Evolutionary conservation across 2,797 vertebrate genomes (phyloP).

Genomic region (Microchirus variegatus): DNA sequence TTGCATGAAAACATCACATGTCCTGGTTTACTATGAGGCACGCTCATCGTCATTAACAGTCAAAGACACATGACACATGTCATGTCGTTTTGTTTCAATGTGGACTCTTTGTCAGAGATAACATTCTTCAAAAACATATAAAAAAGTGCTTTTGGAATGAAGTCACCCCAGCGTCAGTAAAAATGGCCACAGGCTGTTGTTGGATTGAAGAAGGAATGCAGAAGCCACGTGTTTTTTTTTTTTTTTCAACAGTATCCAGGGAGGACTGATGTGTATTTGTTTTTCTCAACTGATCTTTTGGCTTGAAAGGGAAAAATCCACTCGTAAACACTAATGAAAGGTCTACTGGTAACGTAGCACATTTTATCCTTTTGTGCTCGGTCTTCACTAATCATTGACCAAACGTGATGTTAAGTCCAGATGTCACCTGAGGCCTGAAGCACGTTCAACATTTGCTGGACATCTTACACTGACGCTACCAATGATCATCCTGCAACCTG

Average conservation of each 20-base stretch:
- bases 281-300: not conserved
- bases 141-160: no score
- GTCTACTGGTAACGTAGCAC: no score
- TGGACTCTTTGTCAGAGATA: no score
- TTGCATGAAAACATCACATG: constrained; percentile 2
- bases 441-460: not conserved
- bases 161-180: no score
- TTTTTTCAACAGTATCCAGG: not conserved
- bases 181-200: no score
- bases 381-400: not conserved
- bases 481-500: not conserved
- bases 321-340: not conserved
- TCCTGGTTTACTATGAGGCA: constrained; percentile 5
- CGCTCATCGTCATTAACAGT: constrained; percentile 9
- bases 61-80: not conserved
- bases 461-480: not conserved
- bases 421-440: not conserved
- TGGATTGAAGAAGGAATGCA: no score
- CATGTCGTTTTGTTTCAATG: no score
- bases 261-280: not conserved
- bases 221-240: not conserved
- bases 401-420: not conserved
- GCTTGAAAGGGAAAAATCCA: constrained; percentile 4
- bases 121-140: no score
- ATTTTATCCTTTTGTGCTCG: not conserved